Evolutionary conservation across 2,797 vertebrate genomes (phyloP).

Genomic region (Yasuhikotakia modesta): DNA sequence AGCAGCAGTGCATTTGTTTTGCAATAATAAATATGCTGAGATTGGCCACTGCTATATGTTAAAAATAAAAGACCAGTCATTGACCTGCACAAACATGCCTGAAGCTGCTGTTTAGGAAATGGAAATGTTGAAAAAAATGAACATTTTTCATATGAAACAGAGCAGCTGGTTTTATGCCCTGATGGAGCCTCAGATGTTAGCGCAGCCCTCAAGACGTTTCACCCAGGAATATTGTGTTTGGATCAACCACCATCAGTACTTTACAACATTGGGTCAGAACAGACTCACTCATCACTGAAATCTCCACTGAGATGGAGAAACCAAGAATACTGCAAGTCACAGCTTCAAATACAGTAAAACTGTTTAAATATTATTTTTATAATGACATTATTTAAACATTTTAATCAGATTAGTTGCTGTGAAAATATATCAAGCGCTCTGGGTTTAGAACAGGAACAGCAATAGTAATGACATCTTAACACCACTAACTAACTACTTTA

Average conservation of each 20-base stretch:
- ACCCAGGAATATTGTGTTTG: slow-evolving; percentile 47
- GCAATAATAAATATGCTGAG: slow-evolving; percentile 21
- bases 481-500: no score
- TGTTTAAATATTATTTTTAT: background rate
- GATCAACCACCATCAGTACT: slow-evolving; percentile 34
- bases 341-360: background rate
- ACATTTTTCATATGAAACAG: slow-evolving; percentile 34
- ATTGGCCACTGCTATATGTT: slow-evolving; percentile 16
- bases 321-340: background rate
- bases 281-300: background rate
- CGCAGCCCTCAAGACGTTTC: slow-evolving; percentile 52
- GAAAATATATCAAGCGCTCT: no score
- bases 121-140: slow-evolving; percentile 25
- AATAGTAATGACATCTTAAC: no score
- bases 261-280: slow-evolving; percentile 50
- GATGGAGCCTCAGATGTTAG: slow-evolving; percentile 37
- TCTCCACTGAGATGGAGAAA: background rate
- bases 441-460: no score
- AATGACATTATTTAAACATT: background rate
- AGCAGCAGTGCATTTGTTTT: background rate
- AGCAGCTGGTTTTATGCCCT: slow-evolving; percentile 33
- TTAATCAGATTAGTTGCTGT: no score
- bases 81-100: slow-evolving; percentile 39
- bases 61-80: slow-evolving; percentile 42
- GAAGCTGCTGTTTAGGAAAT: slow-evolving; percentile 36